Conservation (phyloP, 1,140 invertebrate species). For the Triops cancriformis region DNA sequence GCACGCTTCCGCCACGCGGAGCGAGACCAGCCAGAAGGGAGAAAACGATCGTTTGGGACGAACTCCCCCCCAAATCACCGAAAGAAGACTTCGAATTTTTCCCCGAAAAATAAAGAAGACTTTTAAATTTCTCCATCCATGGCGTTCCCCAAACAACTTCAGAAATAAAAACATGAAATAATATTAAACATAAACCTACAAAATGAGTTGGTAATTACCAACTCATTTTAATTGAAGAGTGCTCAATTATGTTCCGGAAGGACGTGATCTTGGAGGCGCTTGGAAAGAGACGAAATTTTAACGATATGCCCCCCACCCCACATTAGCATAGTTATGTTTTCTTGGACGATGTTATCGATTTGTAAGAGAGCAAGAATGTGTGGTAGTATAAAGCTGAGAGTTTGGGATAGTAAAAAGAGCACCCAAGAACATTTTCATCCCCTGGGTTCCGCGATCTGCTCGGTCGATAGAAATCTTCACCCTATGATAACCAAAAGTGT, state of each 20-base stretch:
- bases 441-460: background rate
- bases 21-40: background rate
- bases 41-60: background rate
- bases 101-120: too few species aligned
- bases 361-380: background rate
- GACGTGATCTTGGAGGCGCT: background rate
- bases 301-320: background rate
- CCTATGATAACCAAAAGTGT: constrained; percentile 7
- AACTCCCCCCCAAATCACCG: background rate
- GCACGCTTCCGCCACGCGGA: background rate
- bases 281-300: background rate
- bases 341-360: background rate
- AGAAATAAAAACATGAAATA: too few species aligned
- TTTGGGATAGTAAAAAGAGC: background rate
- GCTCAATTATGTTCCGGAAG: background rate
- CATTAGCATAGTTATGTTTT: constrained; percentile 8
- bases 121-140: too few species aligned
- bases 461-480: constrained; percentile 10
- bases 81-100: background rate
- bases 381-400: too few species aligned
- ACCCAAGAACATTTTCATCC: background rate
- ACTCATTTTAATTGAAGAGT: background rate
- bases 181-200: background rate
- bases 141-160: too few species aligned
- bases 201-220: too few species aligned